Conservation (phyloP, 2,113 vertebrate genomes). For the Smithornis capensis region DNA sequence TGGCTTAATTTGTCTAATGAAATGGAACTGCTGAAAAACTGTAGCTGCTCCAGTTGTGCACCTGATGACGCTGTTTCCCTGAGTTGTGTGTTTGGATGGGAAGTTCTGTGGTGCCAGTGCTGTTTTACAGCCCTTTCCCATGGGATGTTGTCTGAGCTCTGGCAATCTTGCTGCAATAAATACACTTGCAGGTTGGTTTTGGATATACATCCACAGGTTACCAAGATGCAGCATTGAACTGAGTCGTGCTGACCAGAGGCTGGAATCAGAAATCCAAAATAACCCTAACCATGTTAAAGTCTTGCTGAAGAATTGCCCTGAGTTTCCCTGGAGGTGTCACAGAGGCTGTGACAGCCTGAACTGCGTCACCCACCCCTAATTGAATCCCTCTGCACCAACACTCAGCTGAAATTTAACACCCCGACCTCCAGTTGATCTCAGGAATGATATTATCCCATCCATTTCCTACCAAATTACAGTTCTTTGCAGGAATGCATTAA, state of each 20-base stretch:
- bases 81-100: background rate
- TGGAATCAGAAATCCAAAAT: background rate
- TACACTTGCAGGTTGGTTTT: background rate
- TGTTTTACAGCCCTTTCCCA: background rate
- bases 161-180: background rate
- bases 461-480: conserved; percentile 9
- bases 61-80: background rate
- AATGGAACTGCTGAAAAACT: background rate
- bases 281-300: background rate
- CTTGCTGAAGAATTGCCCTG: background rate
- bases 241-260: background rate
- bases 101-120: background rate
- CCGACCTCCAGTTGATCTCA: background rate
- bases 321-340: background rate
- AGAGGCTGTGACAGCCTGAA: background rate
- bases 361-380: background rate
- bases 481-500: conserved; percentile 45
- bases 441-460: conserved; percentile 12
- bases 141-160: background rate
- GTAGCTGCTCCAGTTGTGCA: background rate
- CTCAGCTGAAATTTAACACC: background rate
- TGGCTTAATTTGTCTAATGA: background rate
- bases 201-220: background rate
- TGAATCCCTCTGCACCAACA: background rate
- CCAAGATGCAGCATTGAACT: background rate